Percentiles rank a stretch among this genome's conserved stretches.
Evolutionary conservation across 1,140 invertebrate species (phyloP).

Genomic region (Drosophila lini): DNA sequence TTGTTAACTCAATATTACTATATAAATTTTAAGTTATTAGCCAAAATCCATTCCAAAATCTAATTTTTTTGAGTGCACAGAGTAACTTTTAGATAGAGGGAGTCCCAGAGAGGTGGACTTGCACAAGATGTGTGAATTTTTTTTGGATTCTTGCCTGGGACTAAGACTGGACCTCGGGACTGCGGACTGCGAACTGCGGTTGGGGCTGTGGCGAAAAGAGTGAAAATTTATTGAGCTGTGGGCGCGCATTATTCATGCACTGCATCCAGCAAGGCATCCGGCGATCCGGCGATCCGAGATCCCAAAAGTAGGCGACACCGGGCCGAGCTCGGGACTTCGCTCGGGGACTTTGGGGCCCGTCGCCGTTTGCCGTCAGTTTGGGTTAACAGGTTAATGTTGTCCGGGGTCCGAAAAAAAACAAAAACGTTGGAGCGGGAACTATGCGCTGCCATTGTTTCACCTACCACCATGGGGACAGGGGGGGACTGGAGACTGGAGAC

Average conservation of each 20-base stretch:
- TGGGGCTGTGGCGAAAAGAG: conserved; percentile 76
- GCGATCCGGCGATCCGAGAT: conserved; percentile 19
- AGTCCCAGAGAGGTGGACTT: conserved; percentile 18
- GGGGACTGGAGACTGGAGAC: conserved; percentile 19
- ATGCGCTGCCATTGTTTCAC: conserved; percentile 73
- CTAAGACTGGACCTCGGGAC: conserved; percentile 28
- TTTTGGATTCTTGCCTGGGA: conserved; percentile 41
- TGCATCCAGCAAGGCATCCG: conserved; percentile 43
- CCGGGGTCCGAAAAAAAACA: conserved; percentile 49
- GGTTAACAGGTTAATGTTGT: conserved; percentile 83
- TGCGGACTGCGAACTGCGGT: conserved; percentile 14
- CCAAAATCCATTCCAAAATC: background rate
- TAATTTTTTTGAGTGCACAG: conserved; percentile 22
- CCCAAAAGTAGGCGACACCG: conserved; percentile 77
- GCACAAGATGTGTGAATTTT: conserved; percentile 79
- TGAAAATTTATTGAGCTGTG: conserved; percentile 84
- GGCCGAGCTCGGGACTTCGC: conserved; percentile 41
- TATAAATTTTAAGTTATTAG: background rate
- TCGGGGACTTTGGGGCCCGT: conserved; percentile 56
- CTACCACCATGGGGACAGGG: conserved; percentile 15
- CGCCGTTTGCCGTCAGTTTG: conserved; percentile 72
- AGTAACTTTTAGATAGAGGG: conserved; percentile 13
- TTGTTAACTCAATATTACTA: background rate
- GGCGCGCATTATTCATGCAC: conserved; percentile 83
- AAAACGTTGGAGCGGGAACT: conserved; percentile 33